Evolutionary conservation across 2,888 invertebrate species (phyloP).

Genomic region (Busseola fusca): DNA sequence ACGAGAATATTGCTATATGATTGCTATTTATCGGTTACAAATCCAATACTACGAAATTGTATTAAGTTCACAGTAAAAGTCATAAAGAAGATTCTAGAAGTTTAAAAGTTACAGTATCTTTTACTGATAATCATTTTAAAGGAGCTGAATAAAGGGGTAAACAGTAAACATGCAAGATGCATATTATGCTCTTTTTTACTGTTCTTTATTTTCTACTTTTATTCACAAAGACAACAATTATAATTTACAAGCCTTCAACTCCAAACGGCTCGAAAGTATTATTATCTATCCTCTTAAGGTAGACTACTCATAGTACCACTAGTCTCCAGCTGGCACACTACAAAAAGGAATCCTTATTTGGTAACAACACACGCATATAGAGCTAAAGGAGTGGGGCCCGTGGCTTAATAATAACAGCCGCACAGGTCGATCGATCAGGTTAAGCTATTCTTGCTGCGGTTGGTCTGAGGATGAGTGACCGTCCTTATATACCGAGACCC

Average conservation of each 20-base stretch:
- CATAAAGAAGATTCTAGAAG: background rate
- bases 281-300: background rate
- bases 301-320: background rate
- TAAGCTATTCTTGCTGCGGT: too few species aligned
- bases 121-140: background rate
- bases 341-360: background rate
- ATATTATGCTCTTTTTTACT: background rate
- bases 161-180: background rate
- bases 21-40: conserved; percentile 31
- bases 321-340: too few species aligned
- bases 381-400: too few species aligned
- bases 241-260: too few species aligned
- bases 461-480: too few species aligned
- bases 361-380: background rate
- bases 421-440: too few species aligned
- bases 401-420: too few species aligned
- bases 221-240: too few species aligned
- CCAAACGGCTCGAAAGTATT: too few species aligned
- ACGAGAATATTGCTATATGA: conserved; percentile 41
- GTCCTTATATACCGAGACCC: too few species aligned
- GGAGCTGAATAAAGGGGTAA: background rate
- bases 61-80: background rate
- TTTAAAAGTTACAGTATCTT: background rate
- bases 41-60: conserved; percentile 1
- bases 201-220: too few species aligned